Evolutionary conservation across 2,113 vertebrate species (phyloP), one percentile per base, ranked within the genome.

Genomic region (Thunnus maccoyii): DNA sequence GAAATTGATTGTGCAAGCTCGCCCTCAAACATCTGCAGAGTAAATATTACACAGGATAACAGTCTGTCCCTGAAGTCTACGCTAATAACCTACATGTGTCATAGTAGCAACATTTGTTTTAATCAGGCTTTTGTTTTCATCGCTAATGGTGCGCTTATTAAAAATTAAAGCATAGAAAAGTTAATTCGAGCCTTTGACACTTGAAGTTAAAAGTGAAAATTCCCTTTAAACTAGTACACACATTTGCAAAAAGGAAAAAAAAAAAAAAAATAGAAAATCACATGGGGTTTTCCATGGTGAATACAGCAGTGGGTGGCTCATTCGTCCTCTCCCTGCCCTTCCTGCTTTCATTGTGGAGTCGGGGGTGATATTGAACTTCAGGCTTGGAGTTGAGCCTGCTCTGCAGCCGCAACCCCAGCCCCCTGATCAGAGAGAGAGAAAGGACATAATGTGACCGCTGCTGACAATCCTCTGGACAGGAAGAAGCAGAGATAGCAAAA

Each of bases 1-100:
- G 90, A 90, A 92, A 93, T 89, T 85, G 90, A 90, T 93, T 91
- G 92, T 85, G 88, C 88, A 92, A 92, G 78, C 84, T 87, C 82
- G 82, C 89, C 89, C 91, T 84, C 78, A 89, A 93, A 93, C 93
- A 93, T 94, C 93, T 94, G 92, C 89, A 84, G 75, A 90, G 91
- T 83, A 85, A 91, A 93, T 87, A 88, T 87, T 78, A 72, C 73
- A 83, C 61, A 17, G 76, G 73, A 88, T 86, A 79, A 67, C 48
- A 58, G 73, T 20, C n/a, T 32, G 41, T 87, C 85, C 83, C 87
- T 56, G 64, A 85, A 85, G 80, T 67, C 65, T 72, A 60, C 9
- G 12, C 65, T 72, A 76, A 85, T 32, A 78, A 44, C 30, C 52
- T 54, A 46, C 76, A 71, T 72, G 61, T 72, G 47, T 85, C 46